A percentile compares a stretch with the other conserved stretches of the same genome.
phyloP scores from a whole-genome alignment of 2,888 invertebrate species.

The Drosophila neotestacea region DNA sequence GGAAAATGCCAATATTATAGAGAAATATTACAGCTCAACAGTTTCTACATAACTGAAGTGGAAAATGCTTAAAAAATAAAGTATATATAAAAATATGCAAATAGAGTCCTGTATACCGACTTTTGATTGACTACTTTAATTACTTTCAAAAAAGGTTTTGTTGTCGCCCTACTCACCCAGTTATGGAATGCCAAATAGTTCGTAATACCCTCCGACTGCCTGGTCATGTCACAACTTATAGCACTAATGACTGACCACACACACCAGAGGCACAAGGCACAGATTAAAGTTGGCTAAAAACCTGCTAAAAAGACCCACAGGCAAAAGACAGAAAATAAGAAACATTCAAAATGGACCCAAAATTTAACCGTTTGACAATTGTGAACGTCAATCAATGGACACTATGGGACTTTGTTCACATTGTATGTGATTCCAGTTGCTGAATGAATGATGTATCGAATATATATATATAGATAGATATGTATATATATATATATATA shows the following conservation, averaged over 20 bases:
- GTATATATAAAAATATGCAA: neutral
- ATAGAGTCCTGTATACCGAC: neutral
- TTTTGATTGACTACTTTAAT: constrained; percentile 15
- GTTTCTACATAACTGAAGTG: too few species aligned
- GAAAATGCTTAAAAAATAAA: too few species aligned
- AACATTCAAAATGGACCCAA: neutral
- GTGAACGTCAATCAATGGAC: constrained; percentile 47
- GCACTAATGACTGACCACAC: constrained; percentile 32
- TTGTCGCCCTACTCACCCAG: constrained; percentile 17
- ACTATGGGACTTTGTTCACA: constrained; percentile 7
- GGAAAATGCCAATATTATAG: too few species aligned
- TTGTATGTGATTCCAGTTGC: constrained; percentile 12
- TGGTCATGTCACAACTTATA: constrained; percentile 27
- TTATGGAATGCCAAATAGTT: constrained; percentile 1
- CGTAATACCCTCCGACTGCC: constrained; percentile 6
- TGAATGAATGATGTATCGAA: constrained; percentile 50
- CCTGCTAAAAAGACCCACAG: constrained; percentile 17
- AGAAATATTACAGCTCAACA: too few species aligned
- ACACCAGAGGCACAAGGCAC: neutral
- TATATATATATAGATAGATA: neutral
- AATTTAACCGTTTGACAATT: constrained; percentile 44
- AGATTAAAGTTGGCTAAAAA: constrained; percentile 23
- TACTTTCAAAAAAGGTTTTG: constrained; percentile 5
- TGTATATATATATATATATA: too few species aligned
- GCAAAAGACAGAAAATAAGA: constrained; percentile 9